phyloP scores from a whole-genome alignment of 2,888 invertebrate genomes.

The Scaptomyza flava region DNA sequence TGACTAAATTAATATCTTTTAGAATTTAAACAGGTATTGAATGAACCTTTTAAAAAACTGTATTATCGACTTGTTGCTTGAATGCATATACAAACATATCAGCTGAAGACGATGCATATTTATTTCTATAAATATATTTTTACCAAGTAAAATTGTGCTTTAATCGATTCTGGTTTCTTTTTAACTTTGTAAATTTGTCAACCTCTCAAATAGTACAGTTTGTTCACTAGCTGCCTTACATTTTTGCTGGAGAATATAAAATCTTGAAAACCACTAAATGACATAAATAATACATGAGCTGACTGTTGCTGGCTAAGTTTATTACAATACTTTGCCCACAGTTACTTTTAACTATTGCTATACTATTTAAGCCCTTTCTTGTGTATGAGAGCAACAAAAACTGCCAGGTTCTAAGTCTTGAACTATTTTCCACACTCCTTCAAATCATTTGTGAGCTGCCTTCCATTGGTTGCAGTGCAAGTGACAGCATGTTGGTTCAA shows the following conservation, averaged over 20 bases:
- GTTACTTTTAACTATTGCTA: not conserved
- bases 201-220: too few species aligned
- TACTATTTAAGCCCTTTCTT: not conserved
- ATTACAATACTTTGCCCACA: not conserved
- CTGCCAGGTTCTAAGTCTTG: conserved; percentile 2
- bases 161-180: too few species aligned
- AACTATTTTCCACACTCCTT: conserved; percentile 11
- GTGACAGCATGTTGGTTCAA: conserved; percentile 69
- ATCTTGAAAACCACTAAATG: not conserved
- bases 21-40: too few species aligned
- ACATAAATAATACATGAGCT: not conserved
- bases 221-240: not conserved
- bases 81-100: too few species aligned
- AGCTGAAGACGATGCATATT: too few species aligned
- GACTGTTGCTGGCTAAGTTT: not conserved
- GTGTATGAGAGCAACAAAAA: conserved; percentile 6
- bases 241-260: not conserved
- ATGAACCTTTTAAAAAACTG: too few species aligned
- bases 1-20: too few species aligned
- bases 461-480: conserved; percentile 49
- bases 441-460: conserved; percentile 25
- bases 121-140: too few species aligned
- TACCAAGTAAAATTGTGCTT: too few species aligned
- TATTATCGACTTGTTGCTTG: too few species aligned
- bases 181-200: too few species aligned